A percentile compares a stretch with the other conserved stretches of the same genome.
Evolutionary conservation across 2,797 vertebrate genomes (phyloP).

Genomic region (Cuniculus paca): DNA sequence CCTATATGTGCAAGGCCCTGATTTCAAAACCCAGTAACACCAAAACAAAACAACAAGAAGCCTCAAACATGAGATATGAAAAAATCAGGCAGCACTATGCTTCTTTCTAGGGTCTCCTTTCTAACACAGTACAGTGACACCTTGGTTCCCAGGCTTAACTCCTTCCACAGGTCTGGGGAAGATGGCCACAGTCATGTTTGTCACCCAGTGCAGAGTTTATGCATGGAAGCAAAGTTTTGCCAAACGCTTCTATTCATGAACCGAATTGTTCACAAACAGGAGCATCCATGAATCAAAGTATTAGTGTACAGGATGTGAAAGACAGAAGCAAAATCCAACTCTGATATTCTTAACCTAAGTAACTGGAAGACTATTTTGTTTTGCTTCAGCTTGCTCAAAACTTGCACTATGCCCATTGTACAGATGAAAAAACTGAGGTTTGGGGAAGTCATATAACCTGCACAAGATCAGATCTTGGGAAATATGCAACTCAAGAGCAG

Average conservation of each 20-base stretch:
- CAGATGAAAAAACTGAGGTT: neutral
- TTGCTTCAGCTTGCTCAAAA: neutral
- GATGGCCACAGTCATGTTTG: neutral
- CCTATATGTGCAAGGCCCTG: neutral
- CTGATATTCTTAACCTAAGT: neutral
- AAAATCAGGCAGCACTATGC: neutral
- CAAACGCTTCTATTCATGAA: neutral
- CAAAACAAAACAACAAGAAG: neutral
- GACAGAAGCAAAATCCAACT: neutral
- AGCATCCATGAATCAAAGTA: neutral
- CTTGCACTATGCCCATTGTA: neutral
- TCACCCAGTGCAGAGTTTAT: neutral
- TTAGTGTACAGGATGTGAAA: neutral
- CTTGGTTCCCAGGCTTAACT: neutral
- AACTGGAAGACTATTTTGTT: neutral
- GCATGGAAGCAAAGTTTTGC: neutral
- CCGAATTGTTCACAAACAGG: neutral
- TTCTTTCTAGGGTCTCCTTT: neutral
- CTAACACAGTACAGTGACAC: neutral
- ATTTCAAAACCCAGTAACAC: neutral
- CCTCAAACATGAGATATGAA: neutral
- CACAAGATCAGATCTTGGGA: neutral
- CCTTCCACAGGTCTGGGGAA: neutral
- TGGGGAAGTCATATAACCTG: neutral
- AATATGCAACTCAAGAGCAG: neutral